Evolutionary conservation across 2,797 vertebrate species (phyloP), one percentile per base, ranked within the genome.

Genomic region (Smutsia gigantea): DNA sequence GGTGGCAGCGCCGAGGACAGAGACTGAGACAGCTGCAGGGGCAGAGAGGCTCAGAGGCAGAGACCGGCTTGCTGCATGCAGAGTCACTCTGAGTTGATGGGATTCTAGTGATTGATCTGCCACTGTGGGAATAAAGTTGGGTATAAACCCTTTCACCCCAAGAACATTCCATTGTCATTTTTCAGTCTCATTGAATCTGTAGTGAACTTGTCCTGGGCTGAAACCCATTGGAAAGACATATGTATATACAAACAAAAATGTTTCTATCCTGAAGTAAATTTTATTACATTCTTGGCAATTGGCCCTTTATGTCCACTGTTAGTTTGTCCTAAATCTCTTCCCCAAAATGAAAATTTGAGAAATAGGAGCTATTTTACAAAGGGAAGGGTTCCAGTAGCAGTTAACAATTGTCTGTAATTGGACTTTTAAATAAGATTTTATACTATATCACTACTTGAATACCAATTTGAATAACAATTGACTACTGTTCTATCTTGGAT

Each of bases 261-360:
- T 4, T 94, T 71, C 37, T 39, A 42, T 63, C 77, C 94, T 55
- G 10, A 72, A 63, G n/a, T 72, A 29, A 85, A 89, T 64, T 78
- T 90, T 31, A 57, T 95, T 68, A n/a, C 4, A 49, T 74, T 39
- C 86, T 63, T 59, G 31, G 61, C 18, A 71, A 71, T 34, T 90
- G 82, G 77, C n/a, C 81, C 49, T 95, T 92, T 34, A 51, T 61
- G 5, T 46, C 29, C 18, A 46, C 27, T 93, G 8, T n/a, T 46
- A 10, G 10, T 71, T 93, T 92, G 31, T 46, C 78, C 61, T 77
- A 87, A 88, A 79, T 89, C 17, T 81, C n/a, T 74, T 68, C 39
- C 49, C 49, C 77, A 59, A 74, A 91, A 51, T 86, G n/a, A 49
- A 90, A 51, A 66, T 61, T 84, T 92, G 93, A 90, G 69, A 93